Evolutionary conservation across 2,888 invertebrate genomes (phyloP).

Genomic region (Bembecia ichneumoniformis): DNA sequence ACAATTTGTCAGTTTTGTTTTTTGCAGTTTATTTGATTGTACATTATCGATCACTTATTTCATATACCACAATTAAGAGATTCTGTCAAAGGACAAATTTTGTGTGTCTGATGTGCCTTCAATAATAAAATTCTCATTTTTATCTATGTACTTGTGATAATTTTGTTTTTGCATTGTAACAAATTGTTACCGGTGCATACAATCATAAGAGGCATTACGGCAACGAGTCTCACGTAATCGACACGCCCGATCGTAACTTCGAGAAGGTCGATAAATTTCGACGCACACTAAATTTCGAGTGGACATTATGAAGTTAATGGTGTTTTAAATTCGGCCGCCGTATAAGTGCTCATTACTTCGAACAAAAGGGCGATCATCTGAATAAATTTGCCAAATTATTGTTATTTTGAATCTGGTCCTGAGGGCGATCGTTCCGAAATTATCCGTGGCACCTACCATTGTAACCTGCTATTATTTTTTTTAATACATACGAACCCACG

Average conservation of each 20-base stretch:
- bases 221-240: background rate
- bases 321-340: slow-evolving; percentile 40
- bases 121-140: too few species aligned
- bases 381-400: slow-evolving; percentile 67
- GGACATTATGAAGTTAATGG: slow-evolving; percentile 45
- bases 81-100: too few species aligned
- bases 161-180: background rate
- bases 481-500: too few species aligned
- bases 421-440: slow-evolving; percentile 29
- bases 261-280: slow-evolving; percentile 11
- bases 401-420: slow-evolving; percentile 45
- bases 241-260: background rate
- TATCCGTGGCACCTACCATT: slow-evolving; percentile 11
- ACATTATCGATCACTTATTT: too few species aligned
- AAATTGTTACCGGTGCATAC: background rate
- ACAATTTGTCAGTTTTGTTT: too few species aligned
- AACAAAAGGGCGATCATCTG: slow-evolving; percentile 58
- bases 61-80: too few species aligned
- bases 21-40: too few species aligned
- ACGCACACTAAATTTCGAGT: background rate
- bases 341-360: slow-evolving; percentile 43
- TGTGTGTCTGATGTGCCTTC: too few species aligned
- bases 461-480: slow-evolving; percentile 1
- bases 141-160: too few species aligned
- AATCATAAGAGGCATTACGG: background rate